A percentile compares a stretch with the other conserved stretches of the same genome.
These are phyloP conservation scores for Idaea dimidiata DNA, from an alignment of 2,888 invertebrate species.

Conservation along the genomic window DNA sequence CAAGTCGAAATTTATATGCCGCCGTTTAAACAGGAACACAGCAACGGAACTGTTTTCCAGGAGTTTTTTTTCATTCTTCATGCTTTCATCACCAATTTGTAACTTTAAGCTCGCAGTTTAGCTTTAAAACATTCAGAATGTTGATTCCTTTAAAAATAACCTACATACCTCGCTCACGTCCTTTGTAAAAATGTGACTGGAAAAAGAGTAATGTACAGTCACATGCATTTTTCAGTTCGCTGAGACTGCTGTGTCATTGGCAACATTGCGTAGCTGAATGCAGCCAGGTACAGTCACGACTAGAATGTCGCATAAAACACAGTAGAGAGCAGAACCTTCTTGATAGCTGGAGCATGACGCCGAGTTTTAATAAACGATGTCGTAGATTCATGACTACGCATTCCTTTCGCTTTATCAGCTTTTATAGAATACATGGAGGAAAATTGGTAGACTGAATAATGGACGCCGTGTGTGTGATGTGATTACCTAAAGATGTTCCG, in stretches of 20 bases:
- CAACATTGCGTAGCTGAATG: constrained; percentile 31
- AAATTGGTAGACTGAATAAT: constrained; percentile 2
- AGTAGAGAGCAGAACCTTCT: constrained; percentile 21
- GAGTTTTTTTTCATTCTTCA: constrained; percentile 11
- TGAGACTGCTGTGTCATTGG: constrained; percentile 38
- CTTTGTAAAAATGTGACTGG: constrained; percentile 36
- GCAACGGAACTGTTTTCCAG: not conserved
- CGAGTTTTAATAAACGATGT: constrained; percentile 26
- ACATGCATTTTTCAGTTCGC: constrained; percentile 46
- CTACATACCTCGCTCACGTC: constrained; percentile 31
- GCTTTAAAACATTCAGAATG: constrained; percentile 21
- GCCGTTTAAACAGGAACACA: not conserved
- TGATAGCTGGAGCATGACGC: constrained; percentile 22
- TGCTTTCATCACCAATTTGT: constrained; percentile 20
- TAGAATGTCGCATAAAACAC: constrained; percentile 31
- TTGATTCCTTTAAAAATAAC: constrained; percentile 27
- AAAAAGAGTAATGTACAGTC: constrained; percentile 47
- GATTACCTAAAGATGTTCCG: not conserved
- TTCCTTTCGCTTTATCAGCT: constrained; percentile 20
- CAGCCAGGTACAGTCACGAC: constrained; percentile 33
- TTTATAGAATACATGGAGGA: constrained; percentile 4
- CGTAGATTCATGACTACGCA: constrained; percentile 25
- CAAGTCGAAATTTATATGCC: not conserved
- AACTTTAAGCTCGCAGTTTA: constrained; percentile 15
- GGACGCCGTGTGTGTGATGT: not conserved